Evolutionary conservation across 2,797 vertebrate genomes (phyloP), one percentile per base, ranked within the genome.

Genomic region (Apogon hyalosoma): DNA sequence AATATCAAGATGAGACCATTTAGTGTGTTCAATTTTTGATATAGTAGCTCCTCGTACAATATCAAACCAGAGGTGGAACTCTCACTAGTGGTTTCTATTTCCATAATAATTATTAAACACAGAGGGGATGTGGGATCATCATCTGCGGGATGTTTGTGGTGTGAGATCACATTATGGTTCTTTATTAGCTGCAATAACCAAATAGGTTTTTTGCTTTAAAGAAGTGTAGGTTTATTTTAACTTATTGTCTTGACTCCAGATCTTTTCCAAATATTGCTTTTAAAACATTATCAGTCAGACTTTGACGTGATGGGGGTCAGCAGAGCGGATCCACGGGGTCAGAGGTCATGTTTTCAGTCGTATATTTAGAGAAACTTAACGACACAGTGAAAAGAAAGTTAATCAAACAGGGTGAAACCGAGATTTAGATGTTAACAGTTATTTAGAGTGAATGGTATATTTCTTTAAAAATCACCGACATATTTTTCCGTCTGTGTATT

Each of bases 321-420:
- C 42, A 4, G 47, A 57, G n/a, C 39, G 21, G 39, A 62, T 13
- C 8, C 54, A 8, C 18, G 8, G 36, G 43, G 2, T 74, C 33
- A 24, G 8, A 24, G 43, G 2, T 74, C 33, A 24, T 18, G 71
- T 55, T 50, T 46, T 3, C 0, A 16, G 13, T 46, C 19, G 12
- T 24, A 1, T 16, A 45, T 19, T 15, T 21, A 9, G 3, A 16
- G 24, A 14, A 14, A 21, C 12, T 7, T 38, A 1, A 39, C 2
- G 28, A n/a, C 6, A 33, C 9, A 53, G 5, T 45, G 7, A 3
- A 5, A 47, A 5, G 3, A 38, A 24, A 41, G 36, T 24, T 11
- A 3, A 15, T 33, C 31, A 7, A 7, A 8, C 31, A 33, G 24
- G 6, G 24, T 28, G 24, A 28, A 28, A 28, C 24, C n/a, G n/a